A percentile compares a stretch with the other conserved stretches of the same genome.
Evolutionary conservation across 1,140 invertebrate species (phyloP).

Genomic region (Teleogryllus occipitalis): DNA sequence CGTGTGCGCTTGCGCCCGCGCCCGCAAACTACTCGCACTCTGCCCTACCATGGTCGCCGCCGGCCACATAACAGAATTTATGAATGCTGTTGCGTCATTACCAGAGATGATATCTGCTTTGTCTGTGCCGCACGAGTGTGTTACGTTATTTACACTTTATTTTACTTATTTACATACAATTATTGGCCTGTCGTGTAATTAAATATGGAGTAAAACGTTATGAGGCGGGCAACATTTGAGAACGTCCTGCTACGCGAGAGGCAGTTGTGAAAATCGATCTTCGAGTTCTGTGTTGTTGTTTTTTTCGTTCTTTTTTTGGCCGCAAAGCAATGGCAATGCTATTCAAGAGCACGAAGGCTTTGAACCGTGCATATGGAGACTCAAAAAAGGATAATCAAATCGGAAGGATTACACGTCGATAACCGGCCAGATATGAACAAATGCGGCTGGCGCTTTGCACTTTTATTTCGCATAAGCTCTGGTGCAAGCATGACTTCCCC

Average conservation of each 20-base stretch:
- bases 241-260: too few species aligned
- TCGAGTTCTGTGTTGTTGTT: background rate
- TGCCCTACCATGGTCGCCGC: too few species aligned
- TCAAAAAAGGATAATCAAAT: background rate
- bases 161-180: background rate
- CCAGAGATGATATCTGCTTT: background rate
- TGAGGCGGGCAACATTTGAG: background rate
- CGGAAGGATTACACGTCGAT: background rate
- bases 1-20: background rate
- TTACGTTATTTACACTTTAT: constrained; percentile 1
- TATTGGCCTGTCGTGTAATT: background rate
- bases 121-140: background rate
- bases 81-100: background rate
- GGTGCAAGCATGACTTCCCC: background rate
- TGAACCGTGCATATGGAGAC: background rate
- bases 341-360: background rate
- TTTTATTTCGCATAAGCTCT: background rate
- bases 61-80: background rate
- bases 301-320: background rate
- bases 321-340: background rate
- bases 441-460: background rate
- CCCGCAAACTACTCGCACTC: background rate
- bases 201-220: background rate
- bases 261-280: background rate
- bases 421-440: constrained; percentile 3